phyloP scores from a whole-genome alignment of 2,888 invertebrate genomes.

The Leptopilina drosophilae region DNA sequence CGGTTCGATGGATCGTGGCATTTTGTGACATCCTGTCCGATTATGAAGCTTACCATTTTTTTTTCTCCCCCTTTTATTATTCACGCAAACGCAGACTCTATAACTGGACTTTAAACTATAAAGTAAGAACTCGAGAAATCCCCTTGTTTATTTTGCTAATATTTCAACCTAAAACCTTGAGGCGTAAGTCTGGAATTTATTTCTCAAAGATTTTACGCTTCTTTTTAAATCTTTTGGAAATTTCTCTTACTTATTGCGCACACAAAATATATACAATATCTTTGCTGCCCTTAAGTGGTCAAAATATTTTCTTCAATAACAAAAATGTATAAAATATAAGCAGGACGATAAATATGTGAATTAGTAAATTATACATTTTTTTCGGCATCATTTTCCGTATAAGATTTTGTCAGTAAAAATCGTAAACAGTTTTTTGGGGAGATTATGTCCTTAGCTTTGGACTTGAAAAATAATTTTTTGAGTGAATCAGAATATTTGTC shows the following conservation, averaged over 20 bases:
- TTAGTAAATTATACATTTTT: too few relatives aligned
- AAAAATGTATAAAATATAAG: background rate
- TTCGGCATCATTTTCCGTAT: too few relatives aligned
- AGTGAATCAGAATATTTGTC: too few relatives aligned
- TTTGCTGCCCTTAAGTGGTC: background rate
- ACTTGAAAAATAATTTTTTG: too few relatives aligned
- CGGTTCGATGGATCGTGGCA: slow-evolving; percentile 19
- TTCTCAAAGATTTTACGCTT: slow-evolving; percentile 12
- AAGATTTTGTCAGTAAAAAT: too few relatives aligned
- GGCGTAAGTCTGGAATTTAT: slow-evolving; percentile 23
- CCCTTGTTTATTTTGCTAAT: slow-evolving; percentile 29
- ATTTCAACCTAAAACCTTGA: slow-evolving; percentile 23
- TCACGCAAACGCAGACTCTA: background rate
- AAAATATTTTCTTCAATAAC: background rate
- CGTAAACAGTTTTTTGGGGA: too few relatives aligned
- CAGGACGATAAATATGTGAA: too few relatives aligned
- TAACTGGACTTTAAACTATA: slow-evolving; percentile 22
- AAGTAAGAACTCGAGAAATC: slow-evolving; percentile 27
- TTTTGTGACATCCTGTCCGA: slow-evolving; percentile 23
- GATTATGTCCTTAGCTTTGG: too few relatives aligned
- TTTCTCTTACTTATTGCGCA: background rate
- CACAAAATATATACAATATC: background rate
- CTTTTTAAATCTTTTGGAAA: slow-evolving; percentile 16
- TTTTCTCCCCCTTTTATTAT: background rate
- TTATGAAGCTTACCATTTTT: slow-evolving; percentile 23